Evolutionary conservation across 1,140 invertebrate genomes (phyloP), one percentile per base, ranked within the genome.

Genomic region (Drosophila jambulina): DNA sequence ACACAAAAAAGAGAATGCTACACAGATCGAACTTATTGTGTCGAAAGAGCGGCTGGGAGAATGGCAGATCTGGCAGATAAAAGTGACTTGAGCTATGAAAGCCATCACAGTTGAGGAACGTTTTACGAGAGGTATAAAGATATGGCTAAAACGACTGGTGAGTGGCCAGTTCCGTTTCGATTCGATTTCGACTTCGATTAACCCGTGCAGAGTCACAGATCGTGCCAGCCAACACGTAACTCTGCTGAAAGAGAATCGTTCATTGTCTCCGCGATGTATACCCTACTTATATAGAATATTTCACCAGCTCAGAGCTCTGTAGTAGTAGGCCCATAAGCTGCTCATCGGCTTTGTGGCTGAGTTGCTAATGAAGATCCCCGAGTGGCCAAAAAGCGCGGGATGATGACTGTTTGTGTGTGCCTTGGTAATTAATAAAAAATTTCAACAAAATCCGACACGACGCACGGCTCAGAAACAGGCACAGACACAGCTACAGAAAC

Each of bases 371-470:
- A 78, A 78, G 75, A 69, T 76, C 53, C 53, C 71, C 32, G 56
- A 71, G 59, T 53, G 71, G 25, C 34, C 60, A 21, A 45, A 45
- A 56, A 56, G 53, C 53, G 29, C 25, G 40, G 63, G 34, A 36
- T 58, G 46, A 27, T 58, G 75, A 68, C 62, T 34, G 54, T 29
- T 48, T 42, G 64, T 75, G 71, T 75, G 71, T 78, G 75, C 74
- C 64, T 61, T 61, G 64, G 63, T 78, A 78, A 78, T 78, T 78
- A 78, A 78, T 78, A 78, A 77, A 78, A 69, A 57, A 69, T 69
- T 61, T 78, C 75, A 76, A 76, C 71, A 75, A 75, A 42, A 75
- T 36, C 69, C 72, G 63, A 77, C 75, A 69, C 74, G 74, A 78
- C 49, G 60, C 34, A 29, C 54, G 40, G 56, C 53, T 76, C 58